Base-by-base conservation (phyloP, 2,888 invertebrate species). In the Andrena flavipes region DNA sequence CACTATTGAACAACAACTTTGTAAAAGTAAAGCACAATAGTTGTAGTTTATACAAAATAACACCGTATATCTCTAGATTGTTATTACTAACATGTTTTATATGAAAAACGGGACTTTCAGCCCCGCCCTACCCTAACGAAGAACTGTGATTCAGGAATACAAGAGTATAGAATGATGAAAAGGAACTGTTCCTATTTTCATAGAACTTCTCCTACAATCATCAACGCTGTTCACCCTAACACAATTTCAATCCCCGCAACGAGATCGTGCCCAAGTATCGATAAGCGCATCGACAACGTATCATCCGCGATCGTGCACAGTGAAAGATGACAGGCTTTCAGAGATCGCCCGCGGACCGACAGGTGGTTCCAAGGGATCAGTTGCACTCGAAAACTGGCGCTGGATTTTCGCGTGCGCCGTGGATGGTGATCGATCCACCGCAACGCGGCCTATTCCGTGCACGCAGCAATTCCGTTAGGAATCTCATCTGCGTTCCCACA, bases 391-490 rank as follows among this genome's bases (percentile, higher is more conserved):
- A 73, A 73, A 59, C 48, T 49, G 10, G 10, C 51, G 73, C 26
- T 68, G 67, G 80, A 80, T 80, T 80, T 77, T 73, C 68, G 48
- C 63, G 64, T 33, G 49, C 63, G 35, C 23, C 64, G 13, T 64
- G 23, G 20, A 10, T 16, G 8, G 49, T 0, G 16, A 62, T 82
- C 70, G 74, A 71, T 74, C 20, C 30, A 64, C 48, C 29, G 42
- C 13, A 35, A 51, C 72, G 48, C 64, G n/a, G 62, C 65, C 62
- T 76, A 87, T 88, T 86, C 64, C 69, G 74, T 54, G 79, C 87
- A 85, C 84, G 84, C 86, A 83, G 84, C 63, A 85, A 88, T 89
- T 89, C 91, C 91, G 91, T 92, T 92, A 91, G 91, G 91, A 91
- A 91, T 92, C 90, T 90, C 88, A 87, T 87, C 86, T 86, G 84